These are phyloP conservation scores for Xiphophorus hellerii DNA, from an alignment of 2,113 vertebrate species.

Conservation along the genomic window DNA sequence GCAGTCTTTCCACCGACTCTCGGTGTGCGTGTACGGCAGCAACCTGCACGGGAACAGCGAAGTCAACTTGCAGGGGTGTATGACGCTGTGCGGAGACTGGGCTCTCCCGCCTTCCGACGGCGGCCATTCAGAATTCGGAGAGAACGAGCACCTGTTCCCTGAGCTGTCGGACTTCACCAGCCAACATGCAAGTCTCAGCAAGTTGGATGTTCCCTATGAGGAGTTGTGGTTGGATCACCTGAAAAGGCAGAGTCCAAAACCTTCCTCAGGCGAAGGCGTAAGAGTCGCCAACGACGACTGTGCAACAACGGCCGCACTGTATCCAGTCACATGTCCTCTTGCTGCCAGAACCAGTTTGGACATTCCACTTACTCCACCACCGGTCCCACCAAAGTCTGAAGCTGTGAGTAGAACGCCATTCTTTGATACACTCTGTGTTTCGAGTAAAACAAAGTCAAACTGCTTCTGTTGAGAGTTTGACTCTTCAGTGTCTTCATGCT, in stretches of 20 bases:
- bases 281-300: constrained; percentile 78
- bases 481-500: too few species aligned
- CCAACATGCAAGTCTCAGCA: constrained; percentile 73
- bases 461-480: too few species aligned
- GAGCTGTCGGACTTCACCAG: constrained; percentile 82
- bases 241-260: constrained; percentile 74
- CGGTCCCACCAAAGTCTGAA: constrained; percentile 99
- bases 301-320: constrained; percentile 74
- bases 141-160: constrained; percentile 88
- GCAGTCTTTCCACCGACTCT: constrained; percentile 96
- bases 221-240: constrained; percentile 95
- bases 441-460: background rate
- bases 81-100: constrained; percentile 90
- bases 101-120: constrained; percentile 84
- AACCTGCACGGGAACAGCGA: constrained; percentile 97
- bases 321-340: constrained; percentile 71
- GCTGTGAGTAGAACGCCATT: constrained; percentile 87
- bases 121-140: constrained; percentile 84
- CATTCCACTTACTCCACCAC: constrained; percentile 90
- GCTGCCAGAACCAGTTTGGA: constrained; percentile 81
- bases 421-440: background rate
- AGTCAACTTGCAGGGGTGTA: constrained; percentile 94
- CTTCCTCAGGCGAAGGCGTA: constrained; percentile 69
- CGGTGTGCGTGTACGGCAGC: constrained; percentile 95
- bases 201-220: constrained; percentile 91